Evolutionary conservation across 2,888 invertebrate species (phyloP).

Genomic region (Athalia rosae): DNA sequence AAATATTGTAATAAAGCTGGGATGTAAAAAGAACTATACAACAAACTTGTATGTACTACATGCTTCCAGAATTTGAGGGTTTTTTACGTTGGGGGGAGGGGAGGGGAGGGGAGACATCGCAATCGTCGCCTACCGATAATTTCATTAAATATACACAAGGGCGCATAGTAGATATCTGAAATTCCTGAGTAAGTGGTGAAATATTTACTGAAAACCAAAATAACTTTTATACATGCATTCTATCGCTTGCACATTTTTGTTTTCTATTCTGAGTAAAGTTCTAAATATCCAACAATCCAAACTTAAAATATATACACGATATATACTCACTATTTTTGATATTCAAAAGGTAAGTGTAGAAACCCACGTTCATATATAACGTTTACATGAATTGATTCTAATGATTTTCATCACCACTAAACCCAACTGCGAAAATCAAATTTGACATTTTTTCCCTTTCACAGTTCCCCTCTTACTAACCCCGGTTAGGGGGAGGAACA

Average conservation of each 20-base stretch:
- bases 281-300: slow-evolving; percentile 29
- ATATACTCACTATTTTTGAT: slow-evolving; percentile 29
- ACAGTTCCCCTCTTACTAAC: too few relatives aligned
- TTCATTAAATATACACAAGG: slow-evolving; percentile 27
- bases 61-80: too few relatives aligned
- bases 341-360: slow-evolving; percentile 18
- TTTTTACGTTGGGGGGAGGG: too few relatives aligned
- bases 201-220: slow-evolving; percentile 20
- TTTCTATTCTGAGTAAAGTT: slow-evolving; percentile 29
- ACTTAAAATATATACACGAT: slow-evolving; percentile 34
- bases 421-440: too few relatives aligned
- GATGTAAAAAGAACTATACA: too few relatives aligned
- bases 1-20: too few relatives aligned
- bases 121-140: slow-evolving; percentile 33
- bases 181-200: slow-evolving; percentile 13
- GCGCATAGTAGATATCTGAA: slow-evolving; percentile 14
- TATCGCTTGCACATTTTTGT: slow-evolving; percentile 41
- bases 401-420: background rate
- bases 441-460: too few relatives aligned
- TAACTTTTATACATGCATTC: slow-evolving; percentile 36
- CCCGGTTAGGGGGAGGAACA: too few relatives aligned
- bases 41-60: too few relatives aligned
- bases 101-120: too few relatives aligned
- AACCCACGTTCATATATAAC: slow-evolving; percentile 16
- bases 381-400: background rate